Base-by-base conservation (phyloP, 2,797 vertebrate species). In the Phrynocephalus vlangalii region DNA sequence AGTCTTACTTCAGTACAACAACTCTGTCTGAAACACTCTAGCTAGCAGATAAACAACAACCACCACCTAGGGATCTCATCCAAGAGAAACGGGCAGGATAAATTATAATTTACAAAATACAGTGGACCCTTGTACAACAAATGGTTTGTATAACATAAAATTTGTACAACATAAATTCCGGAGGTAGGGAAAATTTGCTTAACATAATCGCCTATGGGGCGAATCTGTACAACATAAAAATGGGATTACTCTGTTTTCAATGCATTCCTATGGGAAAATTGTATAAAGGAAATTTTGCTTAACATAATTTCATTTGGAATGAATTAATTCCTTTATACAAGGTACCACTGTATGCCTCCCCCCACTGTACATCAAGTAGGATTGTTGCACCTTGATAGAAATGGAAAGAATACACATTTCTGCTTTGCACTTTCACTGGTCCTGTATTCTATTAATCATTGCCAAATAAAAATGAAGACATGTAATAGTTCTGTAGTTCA, bases 1-100 rank as follows among this genome's bases (percentile, higher is more conserved):
- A 82, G 70, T 66, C 33, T 20, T 82, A 38, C 44, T 86, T 78
- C 10, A 15, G 85, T 76, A 72, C 82, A 70, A 1, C 13, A 38
- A 85, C 86, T 81, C 76, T 38, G 78, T 86, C 84, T 22, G 91
- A 88, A 84, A 33, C 72, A 7, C 16, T 83, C 22, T 75, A 50
- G 44, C 60, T 33, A 33, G 33, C 2, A 86, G 85, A 71, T 30
- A 13, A 88, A 44, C 26, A 22, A 72, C 68, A 60, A 90, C 88
- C 8, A 56, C 52, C 33, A 82, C 77, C 11, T 16, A 68, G n/a
- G n/a, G 1, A 0, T 83, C 88, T 87, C 81, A 88, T 15, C 8
- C 68, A 67, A 50, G 10, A 85, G 13, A 90, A 91, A 90, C 30
- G 75, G 84, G 84, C 3, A 83, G 6, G 83, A 28, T 9, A 16